Evolutionary conservation across 2,113 vertebrate species (phyloP).

Genomic region (Ibidorhyncha struthersii): DNA sequence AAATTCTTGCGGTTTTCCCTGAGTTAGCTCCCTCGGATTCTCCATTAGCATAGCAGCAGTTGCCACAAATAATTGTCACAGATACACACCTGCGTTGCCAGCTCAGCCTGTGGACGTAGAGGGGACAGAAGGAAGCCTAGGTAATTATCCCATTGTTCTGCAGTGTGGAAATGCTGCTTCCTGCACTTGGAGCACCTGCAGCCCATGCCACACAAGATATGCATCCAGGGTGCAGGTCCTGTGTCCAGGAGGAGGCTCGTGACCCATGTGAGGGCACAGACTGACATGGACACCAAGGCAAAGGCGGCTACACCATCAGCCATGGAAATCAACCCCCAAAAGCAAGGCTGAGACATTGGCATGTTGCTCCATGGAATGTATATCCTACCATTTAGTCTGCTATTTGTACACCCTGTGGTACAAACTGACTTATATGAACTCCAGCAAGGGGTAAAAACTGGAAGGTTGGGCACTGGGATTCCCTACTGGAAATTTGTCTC

Average conservation of each 20-base stretch:
- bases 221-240: rapidly evolving
- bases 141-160: background rate
- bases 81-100: rapidly evolving
- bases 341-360: background rate
- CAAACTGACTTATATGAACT: background rate
- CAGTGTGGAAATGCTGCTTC: background rate
- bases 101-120: background rate
- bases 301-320: background rate
- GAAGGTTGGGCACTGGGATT: background rate
- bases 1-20: background rate
- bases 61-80: background rate
- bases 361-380: background rate
- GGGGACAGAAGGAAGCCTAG: background rate
- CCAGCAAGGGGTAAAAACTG: background rate
- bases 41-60: background rate
- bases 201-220: background rate
- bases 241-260: background rate
- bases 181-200: background rate
- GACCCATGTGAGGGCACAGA: background rate
- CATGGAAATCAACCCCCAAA: background rate
- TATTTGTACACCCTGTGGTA: background rate
- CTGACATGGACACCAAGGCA: background rate
- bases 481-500: background rate
- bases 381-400: background rate
- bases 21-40: background rate